phyloP scores from a whole-genome alignment of 1,140 invertebrate species.

The Drosophila saltans region DNA sequence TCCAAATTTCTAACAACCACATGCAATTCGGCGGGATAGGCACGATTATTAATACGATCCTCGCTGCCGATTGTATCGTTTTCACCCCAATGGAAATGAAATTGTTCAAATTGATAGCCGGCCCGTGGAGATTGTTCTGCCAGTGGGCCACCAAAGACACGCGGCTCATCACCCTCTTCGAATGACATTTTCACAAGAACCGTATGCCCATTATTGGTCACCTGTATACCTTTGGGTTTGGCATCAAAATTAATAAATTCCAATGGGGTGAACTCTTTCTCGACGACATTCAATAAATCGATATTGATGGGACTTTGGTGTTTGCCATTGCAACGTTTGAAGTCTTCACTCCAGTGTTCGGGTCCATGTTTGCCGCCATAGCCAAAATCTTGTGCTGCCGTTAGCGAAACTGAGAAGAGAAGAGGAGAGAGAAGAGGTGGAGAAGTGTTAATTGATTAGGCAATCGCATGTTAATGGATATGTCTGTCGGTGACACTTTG shows the following conservation, averaged over 20 bases:
- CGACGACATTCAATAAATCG: conserved; percentile 86
- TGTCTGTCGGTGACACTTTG: conserved; percentile 9
- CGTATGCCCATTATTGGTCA: conserved; percentile 91
- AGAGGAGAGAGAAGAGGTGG: not conserved
- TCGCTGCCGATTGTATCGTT: conserved; percentile 93
- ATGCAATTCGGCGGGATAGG: conserved; percentile 92
- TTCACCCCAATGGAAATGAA: conserved; percentile 91
- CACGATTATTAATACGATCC: conserved; percentile 91
- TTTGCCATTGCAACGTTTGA: conserved; percentile 88
- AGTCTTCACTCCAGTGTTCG: conserved; percentile 88
- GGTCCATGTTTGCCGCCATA: conserved; percentile 85
- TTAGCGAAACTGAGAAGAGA: conserved; percentile 23
- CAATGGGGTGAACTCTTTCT: conserved; percentile 84
- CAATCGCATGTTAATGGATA: conserved; percentile 9
- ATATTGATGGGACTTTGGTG: conserved; percentile 94
- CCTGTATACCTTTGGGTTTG: conserved; percentile 84
- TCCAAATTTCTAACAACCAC: conserved; percentile 92
- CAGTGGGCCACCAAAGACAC: conserved; percentile 88
- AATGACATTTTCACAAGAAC: conserved; percentile 86
- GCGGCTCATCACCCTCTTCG: conserved; percentile 83
- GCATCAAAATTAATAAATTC: conserved; percentile 85
- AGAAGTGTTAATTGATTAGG: not conserved
- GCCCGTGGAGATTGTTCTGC: conserved; percentile 51
- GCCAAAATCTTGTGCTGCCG: conserved; percentile 54
- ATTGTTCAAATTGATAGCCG: conserved; percentile 90